phyloP scores from a whole-genome alignment of 1,140 invertebrate species.

The Meloidogyne exigua region DNA sequence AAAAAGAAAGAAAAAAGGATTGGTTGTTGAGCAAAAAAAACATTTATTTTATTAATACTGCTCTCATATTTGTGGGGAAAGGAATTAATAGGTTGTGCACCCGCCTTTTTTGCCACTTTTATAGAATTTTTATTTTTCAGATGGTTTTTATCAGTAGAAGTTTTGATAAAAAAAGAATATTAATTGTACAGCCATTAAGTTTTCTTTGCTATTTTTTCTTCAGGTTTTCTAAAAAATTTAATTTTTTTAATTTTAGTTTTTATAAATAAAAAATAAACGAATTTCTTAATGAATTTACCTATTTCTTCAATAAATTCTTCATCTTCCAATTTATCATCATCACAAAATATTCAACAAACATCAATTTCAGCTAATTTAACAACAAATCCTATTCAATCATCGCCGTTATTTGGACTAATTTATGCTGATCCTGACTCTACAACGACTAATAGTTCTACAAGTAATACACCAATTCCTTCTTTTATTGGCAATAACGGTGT shows the following conservation, averaged over 20 bases:
- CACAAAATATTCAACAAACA: constrained; percentile 10
- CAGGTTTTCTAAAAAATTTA: neutral
- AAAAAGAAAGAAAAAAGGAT: neutral
- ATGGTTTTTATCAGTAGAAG: neutral
- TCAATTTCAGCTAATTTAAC: neutral
- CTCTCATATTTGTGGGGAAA: neutral
- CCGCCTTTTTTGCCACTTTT: neutral
- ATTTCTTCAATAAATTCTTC: constrained; percentile 3
- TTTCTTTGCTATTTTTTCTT: neutral
- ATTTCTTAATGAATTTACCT: neutral
- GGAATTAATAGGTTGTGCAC: neutral
- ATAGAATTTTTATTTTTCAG: neutral
- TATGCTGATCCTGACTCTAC: neutral
- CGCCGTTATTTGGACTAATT: constrained; percentile 7
- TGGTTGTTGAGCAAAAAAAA: neutral
- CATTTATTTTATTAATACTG: neutral
- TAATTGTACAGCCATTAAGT: too few relatives aligned
- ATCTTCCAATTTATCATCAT: neutral
- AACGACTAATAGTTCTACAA: neutral
- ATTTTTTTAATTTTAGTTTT: constrained; percentile 6
- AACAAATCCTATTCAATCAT: constrained; percentile 4
- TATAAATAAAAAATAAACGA: neutral
- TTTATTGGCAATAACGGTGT: neutral
- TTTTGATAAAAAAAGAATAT: neutral
- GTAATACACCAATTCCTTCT: neutral